Evolutionary conservation across 2,113 vertebrate species (phyloP).

Genomic region (Pterocles gutturalis): DNA sequence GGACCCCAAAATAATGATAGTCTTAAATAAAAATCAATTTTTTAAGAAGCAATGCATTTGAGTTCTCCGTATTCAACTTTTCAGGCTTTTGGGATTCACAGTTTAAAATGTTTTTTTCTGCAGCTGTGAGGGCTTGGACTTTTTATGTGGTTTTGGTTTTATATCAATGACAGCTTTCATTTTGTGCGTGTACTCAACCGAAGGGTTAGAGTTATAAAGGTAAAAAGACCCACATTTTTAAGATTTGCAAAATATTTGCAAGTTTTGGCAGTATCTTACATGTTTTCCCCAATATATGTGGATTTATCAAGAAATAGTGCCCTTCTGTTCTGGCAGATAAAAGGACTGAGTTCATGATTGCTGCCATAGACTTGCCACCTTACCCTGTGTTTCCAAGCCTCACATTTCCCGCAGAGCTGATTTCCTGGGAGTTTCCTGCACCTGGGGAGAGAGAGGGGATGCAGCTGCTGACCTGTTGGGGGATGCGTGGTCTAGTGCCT

Average conservation of each 20-base stretch:
- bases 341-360: not conserved
- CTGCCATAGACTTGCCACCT: not conserved
- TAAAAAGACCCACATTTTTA: not conserved
- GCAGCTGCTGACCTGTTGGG: not conserved
- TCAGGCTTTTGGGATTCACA: not conserved
- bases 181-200: not conserved
- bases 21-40: not conserved
- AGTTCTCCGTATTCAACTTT: not conserved
- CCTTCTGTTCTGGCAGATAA: not conserved
- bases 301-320: not conserved
- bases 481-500: not conserved
- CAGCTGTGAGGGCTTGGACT: not conserved
- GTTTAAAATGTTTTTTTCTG: not conserved
- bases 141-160: not conserved
- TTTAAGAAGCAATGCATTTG: not conserved
- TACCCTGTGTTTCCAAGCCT: not conserved
- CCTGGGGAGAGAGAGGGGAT: not conserved
- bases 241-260: not conserved
- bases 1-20: not conserved
- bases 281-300: not conserved
- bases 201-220: not conserved
- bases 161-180: not conserved
- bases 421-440: not conserved
- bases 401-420: not conserved
- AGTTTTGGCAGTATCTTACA: not conserved